Evolutionary conservation across 1,140 invertebrate genomes (phyloP).

Genomic region (Hormaphis cornu): DNA sequence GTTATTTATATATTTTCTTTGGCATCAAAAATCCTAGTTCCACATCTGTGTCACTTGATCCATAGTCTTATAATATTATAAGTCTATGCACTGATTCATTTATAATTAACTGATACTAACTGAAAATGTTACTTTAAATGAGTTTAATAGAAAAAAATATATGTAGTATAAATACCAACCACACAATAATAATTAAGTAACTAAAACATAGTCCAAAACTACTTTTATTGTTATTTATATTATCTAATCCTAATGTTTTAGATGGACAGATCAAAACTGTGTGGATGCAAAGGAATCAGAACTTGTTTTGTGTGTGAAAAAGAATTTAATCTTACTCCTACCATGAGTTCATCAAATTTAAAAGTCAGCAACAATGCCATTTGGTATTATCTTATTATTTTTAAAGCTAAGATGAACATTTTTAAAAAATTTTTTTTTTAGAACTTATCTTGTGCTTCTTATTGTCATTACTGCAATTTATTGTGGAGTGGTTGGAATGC

Average conservation of each 20-base stretch:
- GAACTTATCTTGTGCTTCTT: slow-evolving; percentile 43
- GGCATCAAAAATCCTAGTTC: too few species aligned
- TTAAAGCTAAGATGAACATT: slow-evolving; percentile 42
- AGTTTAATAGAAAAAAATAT: too few species aligned
- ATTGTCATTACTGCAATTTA: slow-evolving; percentile 63
- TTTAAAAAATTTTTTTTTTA: background rate
- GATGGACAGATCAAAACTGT: slow-evolving; percentile 63
- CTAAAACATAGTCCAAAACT: too few species aligned
- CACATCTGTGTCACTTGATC: too few species aligned
- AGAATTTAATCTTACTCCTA: slow-evolving; percentile 47
- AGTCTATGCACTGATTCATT: too few species aligned
- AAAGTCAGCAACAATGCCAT: slow-evolving; percentile 37
- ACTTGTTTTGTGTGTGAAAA: slow-evolving; percentile 78
- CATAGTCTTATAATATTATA: too few species aligned
- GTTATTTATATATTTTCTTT: too few species aligned
- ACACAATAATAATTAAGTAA: too few species aligned
- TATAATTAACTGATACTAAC: too few species aligned
- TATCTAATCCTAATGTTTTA: slow-evolving; percentile 27
- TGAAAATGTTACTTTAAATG: too few species aligned
- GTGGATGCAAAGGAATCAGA: slow-evolving; percentile 85
- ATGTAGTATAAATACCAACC: too few species aligned
- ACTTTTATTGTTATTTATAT: too few species aligned
- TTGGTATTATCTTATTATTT: slow-evolving; percentile 27
- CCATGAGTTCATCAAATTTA: slow-evolving; percentile 42
- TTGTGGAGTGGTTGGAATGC: slow-evolving; percentile 63